phyloP scores from a whole-genome alignment of 2,797 vertebrate genomes.

The Trachurus trachurus region DNA sequence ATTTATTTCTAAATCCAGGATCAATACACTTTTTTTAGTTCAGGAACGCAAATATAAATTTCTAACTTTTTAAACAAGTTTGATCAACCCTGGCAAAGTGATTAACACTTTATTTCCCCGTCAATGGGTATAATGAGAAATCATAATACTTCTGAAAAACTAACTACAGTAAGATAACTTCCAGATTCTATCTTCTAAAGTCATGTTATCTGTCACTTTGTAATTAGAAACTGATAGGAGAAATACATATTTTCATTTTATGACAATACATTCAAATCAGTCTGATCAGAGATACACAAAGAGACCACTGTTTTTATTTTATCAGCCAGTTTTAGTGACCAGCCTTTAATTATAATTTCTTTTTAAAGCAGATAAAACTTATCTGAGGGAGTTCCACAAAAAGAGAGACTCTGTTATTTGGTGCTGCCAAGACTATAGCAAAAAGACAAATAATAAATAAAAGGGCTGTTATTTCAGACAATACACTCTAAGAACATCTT shows the following conservation, averaged over 20 bases:
- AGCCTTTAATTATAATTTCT: background rate
- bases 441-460: background rate
- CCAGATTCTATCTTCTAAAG: background rate
- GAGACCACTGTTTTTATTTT: background rate
- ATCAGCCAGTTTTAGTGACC: background rate
- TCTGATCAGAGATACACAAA: background rate
- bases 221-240: background rate
- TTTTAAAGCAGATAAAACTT: conserved; percentile 1
- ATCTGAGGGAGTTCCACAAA: background rate
- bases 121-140: background rate
- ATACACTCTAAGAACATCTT: conserved; percentile 31
- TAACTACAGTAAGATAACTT: background rate
- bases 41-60: background rate
- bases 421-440: background rate
- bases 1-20: background rate
- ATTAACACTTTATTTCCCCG: background rate
- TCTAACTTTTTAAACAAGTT: background rate
- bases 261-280: background rate
- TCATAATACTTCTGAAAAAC: background rate
- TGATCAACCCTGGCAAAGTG: background rate
- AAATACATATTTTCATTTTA: background rate
- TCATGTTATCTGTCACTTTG: background rate
- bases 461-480: conserved; percentile 1
- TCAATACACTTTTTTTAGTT: background rate
- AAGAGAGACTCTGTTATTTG: background rate